phyloP scores from a whole-genome alignment of 2,113 vertebrate species.

The Pachycephala philippinensis region DNA sequence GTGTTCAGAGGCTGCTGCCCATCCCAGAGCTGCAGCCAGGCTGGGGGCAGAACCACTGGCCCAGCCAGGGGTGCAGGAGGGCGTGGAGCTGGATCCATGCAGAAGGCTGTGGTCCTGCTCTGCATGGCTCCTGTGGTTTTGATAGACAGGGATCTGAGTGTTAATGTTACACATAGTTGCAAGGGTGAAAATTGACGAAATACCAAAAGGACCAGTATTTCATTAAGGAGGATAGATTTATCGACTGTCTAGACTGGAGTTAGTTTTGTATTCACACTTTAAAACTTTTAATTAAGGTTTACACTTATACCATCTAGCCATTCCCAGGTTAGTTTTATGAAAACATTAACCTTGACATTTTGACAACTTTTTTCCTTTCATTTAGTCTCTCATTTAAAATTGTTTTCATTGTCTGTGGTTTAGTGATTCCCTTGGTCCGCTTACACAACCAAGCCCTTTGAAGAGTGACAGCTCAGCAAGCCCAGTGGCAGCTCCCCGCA shows the following conservation, averaged over 20 bases:
- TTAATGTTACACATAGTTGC: not conserved
- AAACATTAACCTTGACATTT: conserved; percentile 63
- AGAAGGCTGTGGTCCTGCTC: not conserved
- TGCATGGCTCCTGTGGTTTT: rapidly evolving
- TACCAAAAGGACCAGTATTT: not conserved
- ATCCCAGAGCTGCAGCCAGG: not conserved
- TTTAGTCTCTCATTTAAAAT: conserved; percentile 54
- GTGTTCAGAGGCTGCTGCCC: not conserved
- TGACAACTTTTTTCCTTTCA: conserved; percentile 43
- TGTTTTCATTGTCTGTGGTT: conserved; percentile 49
- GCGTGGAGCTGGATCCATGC: rapidly evolving
- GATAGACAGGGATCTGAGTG: not conserved
- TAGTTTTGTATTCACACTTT: conserved; percentile 12
- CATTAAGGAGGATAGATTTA: not conserved
- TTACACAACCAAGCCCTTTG: conserved; percentile 33
- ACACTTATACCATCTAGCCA: not conserved
- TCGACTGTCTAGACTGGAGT: not conserved
- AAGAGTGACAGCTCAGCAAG: not conserved
- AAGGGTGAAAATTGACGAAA: not conserved
- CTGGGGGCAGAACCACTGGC: not conserved
- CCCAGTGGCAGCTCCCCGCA: not conserved
- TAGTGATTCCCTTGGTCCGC: conserved; percentile 5
- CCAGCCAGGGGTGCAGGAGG: not conserved
- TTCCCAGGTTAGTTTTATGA: conserved; percentile 55
- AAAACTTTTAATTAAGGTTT: conserved; percentile 32